Evolutionary conservation across 2,888 invertebrate genomes (phyloP).

Genomic region (Macrophya alboannulata): DNA sequence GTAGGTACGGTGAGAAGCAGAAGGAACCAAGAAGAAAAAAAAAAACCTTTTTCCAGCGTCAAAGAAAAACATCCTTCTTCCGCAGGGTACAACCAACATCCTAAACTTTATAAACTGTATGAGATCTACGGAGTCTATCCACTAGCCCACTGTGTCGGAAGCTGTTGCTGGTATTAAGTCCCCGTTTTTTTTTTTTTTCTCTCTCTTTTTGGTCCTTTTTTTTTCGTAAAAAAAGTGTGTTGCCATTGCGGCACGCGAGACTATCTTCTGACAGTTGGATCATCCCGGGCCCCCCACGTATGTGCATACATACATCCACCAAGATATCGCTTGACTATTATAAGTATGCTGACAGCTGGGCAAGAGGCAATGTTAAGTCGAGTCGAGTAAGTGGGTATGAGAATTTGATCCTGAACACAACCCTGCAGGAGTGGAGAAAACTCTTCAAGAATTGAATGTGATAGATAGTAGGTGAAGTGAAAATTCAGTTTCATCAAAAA

Average conservation of each 20-base stretch:
- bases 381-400: neutral
- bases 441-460: neutral
- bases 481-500: neutral
- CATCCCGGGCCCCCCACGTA: constrained; percentile 16
- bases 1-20: neutral
- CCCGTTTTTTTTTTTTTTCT: neutral
- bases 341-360: constrained; percentile 20
- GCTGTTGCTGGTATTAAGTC: constrained; percentile 13
- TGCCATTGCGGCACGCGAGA: constrained; percentile 36
- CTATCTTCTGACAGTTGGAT: constrained; percentile 36
- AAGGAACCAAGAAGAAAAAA: neutral
- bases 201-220: neutral
- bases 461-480: neutral
- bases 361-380: neutral
- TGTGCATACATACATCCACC: neutral
- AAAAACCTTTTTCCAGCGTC: constrained; percentile 22
- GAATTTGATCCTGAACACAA: constrained; percentile 12
- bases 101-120: constrained; percentile 10
- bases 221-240: neutral
- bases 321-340: neutral
- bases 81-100: constrained; percentile 35
- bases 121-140: neutral
- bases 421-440: neutral
- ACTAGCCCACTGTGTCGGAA: constrained; percentile 24
- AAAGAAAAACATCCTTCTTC: constrained; percentile 58